A percentile compares a stretch with the other conserved stretches of the same genome.
These are phyloP conservation scores for Campoplex capitator DNA, from an alignment of 2,888 invertebrate genomes.

Conservation along the genomic window DNA sequence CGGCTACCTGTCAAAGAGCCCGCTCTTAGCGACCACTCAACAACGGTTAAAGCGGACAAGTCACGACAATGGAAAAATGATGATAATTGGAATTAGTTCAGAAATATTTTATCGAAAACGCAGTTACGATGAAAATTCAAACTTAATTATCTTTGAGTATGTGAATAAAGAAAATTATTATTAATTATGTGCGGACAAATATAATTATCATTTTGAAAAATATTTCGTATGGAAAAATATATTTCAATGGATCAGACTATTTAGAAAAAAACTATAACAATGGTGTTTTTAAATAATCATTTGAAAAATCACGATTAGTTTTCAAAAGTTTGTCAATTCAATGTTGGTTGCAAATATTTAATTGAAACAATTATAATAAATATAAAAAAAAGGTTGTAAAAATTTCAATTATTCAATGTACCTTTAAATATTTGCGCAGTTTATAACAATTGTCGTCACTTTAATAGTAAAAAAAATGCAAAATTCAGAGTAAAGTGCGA, in stretches of 20 bases:
- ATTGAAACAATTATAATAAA: neutral
- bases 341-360: neutral
- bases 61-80: neutral
- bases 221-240: neutral
- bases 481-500: neutral
- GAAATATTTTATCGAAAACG: neutral
- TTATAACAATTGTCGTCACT: neutral
- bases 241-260: neutral
- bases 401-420: neutral
- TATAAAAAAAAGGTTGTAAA: neutral
- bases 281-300: neutral
- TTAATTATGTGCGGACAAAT: neutral
- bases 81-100: neutral
- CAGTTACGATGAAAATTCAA: neutral
- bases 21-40: conserved; percentile 6
- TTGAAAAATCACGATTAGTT: neutral
- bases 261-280: neutral
- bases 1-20: conserved; percentile 9
- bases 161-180: neutral
- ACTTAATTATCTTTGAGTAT: neutral
- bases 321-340: neutral
- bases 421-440: conserved; percentile 4
- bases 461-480: neutral
- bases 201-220: neutral
- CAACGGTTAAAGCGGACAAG: conserved; percentile 18